Base-by-base conservation (phyloP, 2,113 vertebrate species). In the Empidonax traillii region DNA sequence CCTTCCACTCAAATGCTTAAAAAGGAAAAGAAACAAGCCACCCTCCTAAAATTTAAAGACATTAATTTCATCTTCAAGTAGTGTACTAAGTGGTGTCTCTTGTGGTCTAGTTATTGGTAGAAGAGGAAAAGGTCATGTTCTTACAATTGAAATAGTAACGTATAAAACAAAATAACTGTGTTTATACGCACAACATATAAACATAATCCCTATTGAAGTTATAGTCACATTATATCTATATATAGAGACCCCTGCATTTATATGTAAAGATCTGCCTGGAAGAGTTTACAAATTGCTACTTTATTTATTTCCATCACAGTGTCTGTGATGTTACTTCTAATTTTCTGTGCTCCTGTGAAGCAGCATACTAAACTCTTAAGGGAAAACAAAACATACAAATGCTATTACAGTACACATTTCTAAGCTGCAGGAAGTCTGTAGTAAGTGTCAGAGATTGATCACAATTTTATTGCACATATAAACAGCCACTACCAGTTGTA, bases 381-480 rank as follows among this genome's bases (percentile, higher is more conserved):
- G 97, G 97, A 97, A 88, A 96, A 92, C 94, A 96, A 96, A 97
- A 97, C 97, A 97, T 92, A 97, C 97, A 98, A 98, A 97, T 96
- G 95, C 96, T 97, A 97, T 97, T 97, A 98, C 73, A 75, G 79
- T 93, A 79, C 97, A 97, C 87, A 94, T 97, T 97, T 97, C 71
- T 85, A 96, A 98, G 92, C 97, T 97, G 97, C 95, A 83, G 97
- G 97, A 97, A 97, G 95, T 63, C 96, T 90, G 94, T 43, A 92
- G 87, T 97, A 97, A 98, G 98, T 97, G 97, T 98, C 97, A 98
- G 97, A 97, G 97, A 98, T 94, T 96, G 97, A 98, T 98, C 97
- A 94, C 80, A 51, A 88, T 93, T 97, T 93, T 94, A 94, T 86
- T 96, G 94, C 92, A 72, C 93, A 93, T 87, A 96, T 93, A 97